Evolutionary conservation across 2,888 invertebrate species (phyloP).

Genomic region (Bembecia ichneumoniformis): DNA sequence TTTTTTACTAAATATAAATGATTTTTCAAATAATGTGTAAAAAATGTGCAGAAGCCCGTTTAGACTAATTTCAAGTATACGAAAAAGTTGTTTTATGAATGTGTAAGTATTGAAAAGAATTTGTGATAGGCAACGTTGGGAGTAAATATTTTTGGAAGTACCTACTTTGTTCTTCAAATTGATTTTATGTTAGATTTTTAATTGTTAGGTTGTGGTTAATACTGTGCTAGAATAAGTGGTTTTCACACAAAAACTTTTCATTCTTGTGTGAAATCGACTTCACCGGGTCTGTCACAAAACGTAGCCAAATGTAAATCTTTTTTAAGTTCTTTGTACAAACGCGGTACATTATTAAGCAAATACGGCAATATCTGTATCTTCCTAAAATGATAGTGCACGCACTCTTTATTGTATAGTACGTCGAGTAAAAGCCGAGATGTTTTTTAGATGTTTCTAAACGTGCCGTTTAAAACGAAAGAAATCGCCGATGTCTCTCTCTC

Average conservation of each 20-base stretch:
- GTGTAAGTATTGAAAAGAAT: constrained; percentile 36
- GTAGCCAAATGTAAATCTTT: constrained; percentile 55
- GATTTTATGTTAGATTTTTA: constrained; percentile 37
- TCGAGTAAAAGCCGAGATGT: constrained; percentile 40
- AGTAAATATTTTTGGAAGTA: constrained; percentile 52
- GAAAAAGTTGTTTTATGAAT: constrained; percentile 39
- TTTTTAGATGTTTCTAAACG: constrained; percentile 32
- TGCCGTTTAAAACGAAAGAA: constrained; percentile 33
- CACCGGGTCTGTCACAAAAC: constrained; percentile 40
- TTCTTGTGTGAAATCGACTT: background rate
- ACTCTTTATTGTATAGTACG: constrained; percentile 45
- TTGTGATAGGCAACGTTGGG: constrained; percentile 55
- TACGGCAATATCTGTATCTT: constrained; percentile 64
- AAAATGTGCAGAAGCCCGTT: constrained; percentile 6
- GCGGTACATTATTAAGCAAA: constrained; percentile 19
- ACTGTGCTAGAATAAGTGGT: constrained; percentile 20
- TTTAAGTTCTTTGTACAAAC: constrained; percentile 56
- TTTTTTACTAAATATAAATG: no score
- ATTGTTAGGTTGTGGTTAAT: constrained; percentile 64
- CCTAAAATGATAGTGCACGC: constrained; percentile 47
- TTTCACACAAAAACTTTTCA: no score
- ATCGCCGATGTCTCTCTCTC: constrained; percentile 67
- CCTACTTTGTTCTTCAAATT: constrained; percentile 42
- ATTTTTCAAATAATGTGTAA: background rate
- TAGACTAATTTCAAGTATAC: constrained; percentile 65